Evolutionary conservation across 2,797 vertebrate species (phyloP).

Genomic region (Rhinichthys osculus): DNA sequence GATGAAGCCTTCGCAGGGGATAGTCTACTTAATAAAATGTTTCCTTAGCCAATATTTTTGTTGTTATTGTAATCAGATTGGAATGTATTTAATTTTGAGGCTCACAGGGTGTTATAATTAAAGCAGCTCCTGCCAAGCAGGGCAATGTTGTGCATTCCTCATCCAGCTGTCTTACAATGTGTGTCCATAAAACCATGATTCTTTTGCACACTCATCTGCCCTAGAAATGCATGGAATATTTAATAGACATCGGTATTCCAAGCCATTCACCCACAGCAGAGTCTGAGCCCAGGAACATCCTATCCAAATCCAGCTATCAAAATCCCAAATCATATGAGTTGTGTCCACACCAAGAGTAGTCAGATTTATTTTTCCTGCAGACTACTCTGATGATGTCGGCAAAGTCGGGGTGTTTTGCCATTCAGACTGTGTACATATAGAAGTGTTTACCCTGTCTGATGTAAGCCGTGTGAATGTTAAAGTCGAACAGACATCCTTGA

Average conservation of each 20-base stretch:
- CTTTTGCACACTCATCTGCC: slow-evolving; percentile 68
- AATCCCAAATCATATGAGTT: slow-evolving; percentile 55
- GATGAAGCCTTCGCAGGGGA: too few relatives aligned
- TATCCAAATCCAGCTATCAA: slow-evolving; percentile 26
- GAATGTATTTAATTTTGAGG: slow-evolving; percentile 77
- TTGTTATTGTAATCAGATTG: slow-evolving; percentile 71
- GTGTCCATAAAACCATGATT: slow-evolving; percentile 77
- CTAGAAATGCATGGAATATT: slow-evolving; percentile 76
- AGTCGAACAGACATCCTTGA: neutral
- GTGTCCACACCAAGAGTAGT: neutral
- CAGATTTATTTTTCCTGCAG: neutral
- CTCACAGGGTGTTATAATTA: slow-evolving; percentile 75
- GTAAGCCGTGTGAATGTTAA: neutral
- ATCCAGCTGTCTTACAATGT: slow-evolving; percentile 67
- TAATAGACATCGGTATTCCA: slow-evolving; percentile 66
- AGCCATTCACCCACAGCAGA: slow-evolving; percentile 68
- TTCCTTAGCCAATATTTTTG: slow-evolving; percentile 68
- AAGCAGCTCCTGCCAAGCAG: slow-evolving; percentile 72
- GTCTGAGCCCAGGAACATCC: slow-evolving; percentile 65
- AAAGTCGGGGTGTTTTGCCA: neutral
- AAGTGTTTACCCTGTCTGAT: neutral
- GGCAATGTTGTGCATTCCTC: slow-evolving; percentile 70
- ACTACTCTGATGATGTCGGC: neutral
- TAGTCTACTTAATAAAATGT: slow-evolving; percentile 49
- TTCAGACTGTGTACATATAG: slow-evolving; percentile 7